Base-by-base conservation (phyloP, 2,888 invertebrate species). In the Onchidella celtica region DNA sequence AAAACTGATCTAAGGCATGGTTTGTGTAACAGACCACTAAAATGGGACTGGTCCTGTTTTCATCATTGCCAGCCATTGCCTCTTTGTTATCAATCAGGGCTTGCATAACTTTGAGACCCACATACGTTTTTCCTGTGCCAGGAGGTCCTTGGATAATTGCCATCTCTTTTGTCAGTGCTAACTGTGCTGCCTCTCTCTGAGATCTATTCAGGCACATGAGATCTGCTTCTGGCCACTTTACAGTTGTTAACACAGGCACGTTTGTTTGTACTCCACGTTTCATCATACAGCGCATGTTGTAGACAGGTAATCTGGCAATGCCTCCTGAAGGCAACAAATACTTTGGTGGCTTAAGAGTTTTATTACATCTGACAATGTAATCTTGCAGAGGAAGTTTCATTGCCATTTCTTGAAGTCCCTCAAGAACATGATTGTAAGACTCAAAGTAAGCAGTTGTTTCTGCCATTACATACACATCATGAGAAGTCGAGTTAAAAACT, bases 111-210 rank as follows among this genome's bases (percentile, higher is more conserved):
- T 96, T 96, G 47, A 96, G 93, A 0, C 97, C 97, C 85, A 97
- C 92, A 91, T 95, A 96, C 0, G 97, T 97, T 94, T 97, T 97
- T 0, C 97, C 97, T 0, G 97, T 97, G 4, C 97, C 97, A 0
- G 97, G 97, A 0, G 97, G 97, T 0, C 97, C 92, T 86, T 93
- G 93, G 34, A 92, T 91, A 32, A 93, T 83, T 0, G 90, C 88
- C 81, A 93, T 85, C 69, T 92, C 90, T 72, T 89, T 88, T n/a
- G 90, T 90, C 9, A 93, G 81, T 3, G 91, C 91, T 6, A 87
- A 87, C 59, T 88, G 85, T 11, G 92, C 82, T 0, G 93, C 92
- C n/a, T 85, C 73, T 66, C 84, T 86, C 78, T 93, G 81, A 21
- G 90, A 91, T 4, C 84, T 81, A 85, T 93, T 92, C 21, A 93